These are phyloP conservation scores for Alethe castanea DNA, from an alignment of 2,113 vertebrate species.

Conservation along the genomic window DNA sequence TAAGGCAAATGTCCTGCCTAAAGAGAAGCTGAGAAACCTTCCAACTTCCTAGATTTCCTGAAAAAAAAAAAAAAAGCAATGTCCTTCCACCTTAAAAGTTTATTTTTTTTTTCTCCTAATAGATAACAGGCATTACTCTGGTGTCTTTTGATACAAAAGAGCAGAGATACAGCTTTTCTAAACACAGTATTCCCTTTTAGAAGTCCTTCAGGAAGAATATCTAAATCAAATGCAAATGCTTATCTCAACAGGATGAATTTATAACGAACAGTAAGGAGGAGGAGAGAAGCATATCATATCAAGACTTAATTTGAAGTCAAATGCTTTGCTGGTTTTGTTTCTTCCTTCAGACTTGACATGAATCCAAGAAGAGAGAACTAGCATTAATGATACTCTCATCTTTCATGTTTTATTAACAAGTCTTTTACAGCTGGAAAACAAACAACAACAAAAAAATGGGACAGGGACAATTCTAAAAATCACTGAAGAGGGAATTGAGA, in stretches of 20 bases:
- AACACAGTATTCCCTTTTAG: not conserved
- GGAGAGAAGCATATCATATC: not conserved
- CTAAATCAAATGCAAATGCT: not conserved
- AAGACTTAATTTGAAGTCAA: conserved; percentile 33
- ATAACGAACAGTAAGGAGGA: not conserved
- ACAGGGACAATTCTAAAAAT: not conserved
- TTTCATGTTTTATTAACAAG: conserved; percentile 37
- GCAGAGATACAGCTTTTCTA: not conserved
- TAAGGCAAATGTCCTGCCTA: not conserved
- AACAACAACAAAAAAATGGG: not conserved
- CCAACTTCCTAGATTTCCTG: not conserved
- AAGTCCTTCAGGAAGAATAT: not conserved
- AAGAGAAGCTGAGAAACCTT: not conserved
- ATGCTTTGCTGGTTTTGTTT: not conserved
- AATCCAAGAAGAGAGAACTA: not conserved
- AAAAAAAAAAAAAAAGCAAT: no score
- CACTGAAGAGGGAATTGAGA: not conserved
- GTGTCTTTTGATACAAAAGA: not conserved
- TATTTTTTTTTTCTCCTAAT: not conserved
- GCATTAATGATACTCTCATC: not conserved
- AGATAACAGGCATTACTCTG: not conserved
- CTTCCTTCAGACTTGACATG: not conserved
- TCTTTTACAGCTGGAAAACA: not conserved
- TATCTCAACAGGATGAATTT: not conserved
- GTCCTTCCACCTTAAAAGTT: not conserved